Conservation (phyloP, 2,888 invertebrate species). For the Pollenia labialis region DNA sequence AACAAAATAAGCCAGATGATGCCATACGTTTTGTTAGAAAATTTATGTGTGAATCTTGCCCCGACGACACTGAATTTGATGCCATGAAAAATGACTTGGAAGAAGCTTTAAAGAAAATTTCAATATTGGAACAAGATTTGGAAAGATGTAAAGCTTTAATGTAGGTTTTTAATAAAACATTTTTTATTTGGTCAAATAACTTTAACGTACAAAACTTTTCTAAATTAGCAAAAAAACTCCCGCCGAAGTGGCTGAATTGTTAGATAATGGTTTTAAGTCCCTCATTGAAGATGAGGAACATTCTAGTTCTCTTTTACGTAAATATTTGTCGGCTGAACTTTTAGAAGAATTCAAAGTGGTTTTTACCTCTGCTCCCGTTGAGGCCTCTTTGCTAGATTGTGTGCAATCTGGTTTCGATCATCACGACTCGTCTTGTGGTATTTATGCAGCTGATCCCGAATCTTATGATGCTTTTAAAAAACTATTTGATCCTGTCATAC, state of each 20-base stretch:
- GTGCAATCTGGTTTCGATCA: slow-evolving; percentile 88
- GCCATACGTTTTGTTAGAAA: slow-evolving; percentile 83
- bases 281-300: slow-evolving; percentile 85
- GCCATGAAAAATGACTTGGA: slow-evolving; percentile 81
- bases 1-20: slow-evolving; percentile 83
- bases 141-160: slow-evolving; percentile 80
- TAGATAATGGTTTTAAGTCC: slow-evolving; percentile 85
- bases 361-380: slow-evolving; percentile 85
- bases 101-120: slow-evolving; percentile 80
- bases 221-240: slow-evolving; percentile 80
- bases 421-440: slow-evolving; percentile 87
- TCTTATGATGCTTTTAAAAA: slow-evolving; percentile 87
- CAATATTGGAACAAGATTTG: slow-evolving; percentile 81
- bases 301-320: slow-evolving; percentile 86
- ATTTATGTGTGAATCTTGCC: slow-evolving; percentile 83
- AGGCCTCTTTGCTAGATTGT: slow-evolving; percentile 87
- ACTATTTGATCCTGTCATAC: slow-evolving; percentile 88
- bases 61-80: slow-evolving; percentile 82
- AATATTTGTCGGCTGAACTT: slow-evolving; percentile 86
- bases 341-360: slow-evolving; percentile 85
- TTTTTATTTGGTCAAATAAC: no score
- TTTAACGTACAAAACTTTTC: not conserved
- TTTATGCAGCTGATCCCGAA: slow-evolving; percentile 88
- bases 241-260: slow-evolving; percentile 83
- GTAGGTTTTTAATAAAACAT: slow-evolving; percentile 75